Conservation (phyloP, 2,797 vertebrate species). For the Chelon labrosus region DNA sequence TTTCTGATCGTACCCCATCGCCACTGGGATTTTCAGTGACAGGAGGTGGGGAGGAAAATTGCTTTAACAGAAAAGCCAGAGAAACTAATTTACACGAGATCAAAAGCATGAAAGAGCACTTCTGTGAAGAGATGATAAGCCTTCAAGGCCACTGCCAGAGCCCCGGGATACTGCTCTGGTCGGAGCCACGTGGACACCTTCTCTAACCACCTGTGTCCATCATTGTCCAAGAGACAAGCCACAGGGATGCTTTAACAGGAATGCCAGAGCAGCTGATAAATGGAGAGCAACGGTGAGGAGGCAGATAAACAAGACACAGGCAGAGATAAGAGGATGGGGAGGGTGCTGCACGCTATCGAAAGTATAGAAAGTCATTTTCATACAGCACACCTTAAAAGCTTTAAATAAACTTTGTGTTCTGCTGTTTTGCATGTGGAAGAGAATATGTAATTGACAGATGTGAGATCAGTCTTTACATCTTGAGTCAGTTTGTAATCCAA, state of each 20-base stretch:
- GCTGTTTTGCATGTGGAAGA: neutral
- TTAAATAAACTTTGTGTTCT: conserved; percentile 3
- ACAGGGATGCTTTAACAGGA: conserved; percentile 57
- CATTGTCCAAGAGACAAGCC: conserved; percentile 65
- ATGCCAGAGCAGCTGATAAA: conserved; percentile 71
- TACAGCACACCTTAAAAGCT: conserved; percentile 64
- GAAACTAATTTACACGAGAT: conserved; percentile 81
- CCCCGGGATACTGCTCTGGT: conserved; percentile 63
- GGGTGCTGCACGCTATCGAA: conserved; percentile 34
- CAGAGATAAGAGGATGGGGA: conserved; percentile 57
- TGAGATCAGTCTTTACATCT: too few species aligned
- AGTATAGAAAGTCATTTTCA: conserved; percentile 61
- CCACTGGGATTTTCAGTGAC: conserved; percentile 66
- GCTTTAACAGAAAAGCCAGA: conserved; percentile 73
- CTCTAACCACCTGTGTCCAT: conserved; percentile 78
- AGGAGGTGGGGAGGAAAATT: conserved; percentile 54
- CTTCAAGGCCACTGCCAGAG: conserved; percentile 72
- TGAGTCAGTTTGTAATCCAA: too few species aligned
- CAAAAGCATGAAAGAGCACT: conserved; percentile 83
- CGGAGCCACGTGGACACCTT: conserved; percentile 64
- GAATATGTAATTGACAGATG: too few species aligned
- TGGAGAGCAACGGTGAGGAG: conserved; percentile 60
- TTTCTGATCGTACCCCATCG: conserved; percentile 61
- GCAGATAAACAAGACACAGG: conserved; percentile 71
- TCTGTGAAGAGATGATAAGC: conserved; percentile 84